Base-by-base conservation (phyloP, 2,113 vertebrate genomes). In the Austrofundulus limnaeus region DNA sequence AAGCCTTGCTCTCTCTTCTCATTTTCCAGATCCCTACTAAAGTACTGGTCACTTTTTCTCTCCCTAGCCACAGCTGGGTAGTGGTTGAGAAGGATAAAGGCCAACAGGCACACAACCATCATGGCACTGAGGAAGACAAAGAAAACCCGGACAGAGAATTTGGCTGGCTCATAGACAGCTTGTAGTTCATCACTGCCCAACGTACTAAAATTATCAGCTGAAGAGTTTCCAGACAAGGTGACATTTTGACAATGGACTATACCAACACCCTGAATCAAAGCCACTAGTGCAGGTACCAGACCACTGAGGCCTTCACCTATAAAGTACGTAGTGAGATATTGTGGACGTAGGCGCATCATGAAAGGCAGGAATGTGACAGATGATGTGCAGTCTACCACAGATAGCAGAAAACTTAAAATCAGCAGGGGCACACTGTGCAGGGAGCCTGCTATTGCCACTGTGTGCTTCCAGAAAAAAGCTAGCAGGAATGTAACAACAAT, bases 291-390 rank as follows among this genome's bases (percentile, higher is more conserved):
- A 0, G 94, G 94, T 45, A 94, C 85, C 15, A 95, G 81, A 2
- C 94, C 94, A 20, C 94, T 95, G 23, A 95, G 87, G 11, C 94
- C 94, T 67, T 95, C 94, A 0, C 94, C 94, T 11, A 78, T 79
- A 1, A 92, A 95, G 73, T 95, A 95, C 0, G 87, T 92, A 41
- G 92, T 92, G 55, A 95, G 91, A 75, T 92, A 94, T 57, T 72
- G 79, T 11, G 93, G 85, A 17, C 78, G 78, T 28, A 95, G 89
- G 8, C 81, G 84, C 87, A 90, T 93, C 94, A 95, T 94, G 84
- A 94, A 95, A 31, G 94, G 94, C 34, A 95, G 84, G 75, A 95
- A 95, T 38, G 94, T 95, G 53, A 95, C 94, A 0, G 94, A 95
- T 14, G 94, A 94, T 25, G 94, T 95, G 80, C 94, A 95, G 92